Evolutionary conservation across 2,113 vertebrate species (phyloP), one percentile per base, ranked within the genome.

Genomic region (Atlantisia rogersi): DNA sequence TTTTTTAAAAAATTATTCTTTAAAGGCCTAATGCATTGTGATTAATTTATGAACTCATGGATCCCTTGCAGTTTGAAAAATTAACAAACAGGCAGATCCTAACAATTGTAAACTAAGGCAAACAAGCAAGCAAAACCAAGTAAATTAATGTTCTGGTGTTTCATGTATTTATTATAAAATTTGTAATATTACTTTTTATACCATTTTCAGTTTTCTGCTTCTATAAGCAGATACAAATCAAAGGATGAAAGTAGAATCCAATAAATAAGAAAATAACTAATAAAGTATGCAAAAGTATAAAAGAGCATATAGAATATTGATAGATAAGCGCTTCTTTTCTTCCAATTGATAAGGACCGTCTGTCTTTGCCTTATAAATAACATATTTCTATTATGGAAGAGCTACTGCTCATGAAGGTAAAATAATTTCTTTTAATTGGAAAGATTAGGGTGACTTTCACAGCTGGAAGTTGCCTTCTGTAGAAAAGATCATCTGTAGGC

Each of bases 341-440:
- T 85, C 35, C 15, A 62, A 5, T 64, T 60, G 39, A 19, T 73
- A 60, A 70, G 50, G 42, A n/a, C 20, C 74, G 15, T 3, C 87
- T 87, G 21, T 53, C 32, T 92, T 89, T 92, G 50, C 44, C 26
- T 31, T 50, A n/a, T 58, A 69, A 48, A 48, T 65, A 44, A 69
- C 10, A 48, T 53, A 73, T 73, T 6, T 74, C 44, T 85, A 1
- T 85, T 76, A 48, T 2, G 21, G 78, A 82, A 40, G 19, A 78
- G 6, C 15, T 86, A 2, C 73, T 2, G 0, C 40, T 89, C 39
- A 28, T 70, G n/a, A 90, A 93, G 14, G 68, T 95, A 71, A 87
- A 96, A 85, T 52, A 62, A 58, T 56, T 83, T 95, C 14, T 16
- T 97, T 52, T 85, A 90, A 92, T 75, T 76, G 7, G 46, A 87